Percentiles rank a stretch among this genome's conserved stretches.
These are phyloP conservation scores for Rhopalosiphum padi DNA, from an alignment of 1,140 invertebrate genomes.

Conservation along the genomic window DNA sequence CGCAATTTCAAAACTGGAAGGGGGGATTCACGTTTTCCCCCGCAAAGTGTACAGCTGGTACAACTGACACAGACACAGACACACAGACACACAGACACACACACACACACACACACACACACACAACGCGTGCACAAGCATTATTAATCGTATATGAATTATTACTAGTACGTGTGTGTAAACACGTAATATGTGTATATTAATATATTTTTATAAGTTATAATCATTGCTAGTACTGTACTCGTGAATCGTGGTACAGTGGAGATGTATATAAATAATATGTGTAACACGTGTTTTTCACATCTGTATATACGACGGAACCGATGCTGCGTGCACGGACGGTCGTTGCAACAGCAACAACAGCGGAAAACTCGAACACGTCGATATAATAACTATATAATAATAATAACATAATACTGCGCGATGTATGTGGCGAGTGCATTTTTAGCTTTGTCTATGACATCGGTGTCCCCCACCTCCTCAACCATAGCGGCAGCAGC, in stretches of 20 bases:
- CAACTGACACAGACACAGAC: background rate
- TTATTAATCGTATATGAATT: background rate
- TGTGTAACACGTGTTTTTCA: conserved; percentile 9
- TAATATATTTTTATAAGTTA: conserved; percentile 6
- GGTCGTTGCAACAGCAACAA: background rate
- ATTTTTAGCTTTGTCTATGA: conserved; percentile 30
- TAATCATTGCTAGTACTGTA: background rate
- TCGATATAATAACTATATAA: conserved; percentile 17
- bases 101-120: background rate
- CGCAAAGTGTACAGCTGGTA: background rate
- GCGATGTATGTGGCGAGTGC: background rate
- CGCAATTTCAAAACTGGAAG: background rate
- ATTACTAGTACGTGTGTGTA: background rate
- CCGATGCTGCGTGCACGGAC: background rate
- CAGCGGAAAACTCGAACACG: background rate
- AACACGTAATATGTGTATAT: background rate
- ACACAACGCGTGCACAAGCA: background rate
- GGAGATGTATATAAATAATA: conserved; percentile 17
- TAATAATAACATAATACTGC: background rate
- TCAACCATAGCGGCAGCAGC: background rate
- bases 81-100: too few species aligned
- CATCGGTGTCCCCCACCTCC: background rate
- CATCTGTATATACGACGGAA: background rate
- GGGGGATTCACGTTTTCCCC: background rate
- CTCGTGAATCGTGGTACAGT: background rate